These are phyloP conservation scores for Luidia sarsii DNA, from an alignment of 53 echinoderm and acorn worm genomes.

Conservation along the genomic window DNA sequence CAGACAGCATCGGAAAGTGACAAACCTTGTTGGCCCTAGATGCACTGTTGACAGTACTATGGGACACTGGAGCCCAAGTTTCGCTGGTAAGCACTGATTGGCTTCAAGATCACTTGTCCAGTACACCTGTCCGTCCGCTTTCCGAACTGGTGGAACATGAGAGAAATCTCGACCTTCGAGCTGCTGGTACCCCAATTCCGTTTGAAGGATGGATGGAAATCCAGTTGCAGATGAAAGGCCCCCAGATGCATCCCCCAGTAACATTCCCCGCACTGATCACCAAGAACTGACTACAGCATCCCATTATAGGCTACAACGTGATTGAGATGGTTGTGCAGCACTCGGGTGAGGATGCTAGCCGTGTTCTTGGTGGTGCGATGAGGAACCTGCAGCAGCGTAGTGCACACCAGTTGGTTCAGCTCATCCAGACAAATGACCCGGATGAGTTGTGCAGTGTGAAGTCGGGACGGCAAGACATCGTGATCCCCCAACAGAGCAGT, in stretches of 20 bases:
- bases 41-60: slow-evolving; percentile 29
- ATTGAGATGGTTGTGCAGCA: slow-evolving; percentile 2
- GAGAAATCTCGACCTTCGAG: slow-evolving; percentile 1
- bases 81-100: slow-evolving; percentile 14
- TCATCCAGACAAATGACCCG: slow-evolving; percentile 14
- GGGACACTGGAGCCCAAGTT: slow-evolving; percentile 58
- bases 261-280: slow-evolving; percentile 13
- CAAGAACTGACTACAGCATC: slow-evolving; percentile 3
- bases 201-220: slow-evolving; percentile 40
- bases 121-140: slow-evolving; percentile 5
- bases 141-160: not conserved
- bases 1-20: not conserved
- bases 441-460: slow-evolving; percentile 30
- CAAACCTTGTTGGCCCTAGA: slow-evolving; percentile 15
- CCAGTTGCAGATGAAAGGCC: slow-evolving; percentile 1
- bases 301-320: slow-evolving; percentile 29
- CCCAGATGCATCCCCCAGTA: not conserved
- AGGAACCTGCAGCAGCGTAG: not conserved
- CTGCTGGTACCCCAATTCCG: slow-evolving; percentile 13
- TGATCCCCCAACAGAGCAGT: slow-evolving; percentile 9
- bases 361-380: slow-evolving; percentile 11
- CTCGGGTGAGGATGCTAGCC: not conserved
- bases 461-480: slow-evolving; percentile 4
- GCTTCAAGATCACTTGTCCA: slow-evolving; percentile 11
- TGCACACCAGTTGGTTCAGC: slow-evolving; percentile 19